Evolutionary conservation across 2,113 vertebrate genomes (phyloP).

Genomic region (Pelobates fuscus): DNA sequence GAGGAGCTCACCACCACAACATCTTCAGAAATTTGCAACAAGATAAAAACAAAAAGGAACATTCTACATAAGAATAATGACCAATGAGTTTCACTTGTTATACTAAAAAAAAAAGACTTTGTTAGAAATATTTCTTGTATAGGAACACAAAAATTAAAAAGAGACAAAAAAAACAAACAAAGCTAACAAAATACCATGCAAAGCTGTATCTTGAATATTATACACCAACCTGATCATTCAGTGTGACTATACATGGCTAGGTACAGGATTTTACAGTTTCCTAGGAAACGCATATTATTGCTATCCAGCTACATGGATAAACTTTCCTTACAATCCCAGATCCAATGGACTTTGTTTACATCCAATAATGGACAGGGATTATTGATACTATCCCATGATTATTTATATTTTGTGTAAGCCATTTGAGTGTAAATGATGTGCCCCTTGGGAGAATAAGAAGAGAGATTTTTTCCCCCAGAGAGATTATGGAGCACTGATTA

Average conservation of each 20-base stretch:
- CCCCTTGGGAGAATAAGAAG: conserved; percentile 68
- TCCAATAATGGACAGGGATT: conserved; percentile 76
- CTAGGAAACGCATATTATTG: conserved; percentile 94
- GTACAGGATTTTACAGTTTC: conserved; percentile 95
- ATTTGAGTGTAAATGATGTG: conserved; percentile 72
- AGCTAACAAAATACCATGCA: conserved; percentile 65
- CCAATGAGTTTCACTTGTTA: conserved; percentile 63
- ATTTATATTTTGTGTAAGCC: conserved; percentile 75
- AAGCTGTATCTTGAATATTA: conserved; percentile 73
- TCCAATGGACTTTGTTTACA: conserved; percentile 80
- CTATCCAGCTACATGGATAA: conserved; percentile 92
- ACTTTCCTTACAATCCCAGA: conserved; percentile 81
- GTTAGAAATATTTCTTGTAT: conserved; percentile 61
- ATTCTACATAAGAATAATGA: conserved; percentile 55
- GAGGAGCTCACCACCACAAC: conserved; percentile 7
- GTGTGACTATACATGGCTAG: conserved; percentile 84
- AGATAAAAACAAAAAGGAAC: not conserved
- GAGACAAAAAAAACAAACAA: too few species aligned
- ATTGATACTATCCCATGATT: conserved; percentile 71
- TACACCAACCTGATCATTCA: conserved; percentile 72
- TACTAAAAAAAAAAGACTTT: conserved; percentile 58
- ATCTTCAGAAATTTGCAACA: conserved; percentile 5
- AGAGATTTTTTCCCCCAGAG: conserved; percentile 52
- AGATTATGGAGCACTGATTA: conserved; percentile 64
- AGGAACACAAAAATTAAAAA: conserved; percentile 66